Conservation (phyloP, 2,888 invertebrate genomes). For the Chrysodeixis includens region DNA sequence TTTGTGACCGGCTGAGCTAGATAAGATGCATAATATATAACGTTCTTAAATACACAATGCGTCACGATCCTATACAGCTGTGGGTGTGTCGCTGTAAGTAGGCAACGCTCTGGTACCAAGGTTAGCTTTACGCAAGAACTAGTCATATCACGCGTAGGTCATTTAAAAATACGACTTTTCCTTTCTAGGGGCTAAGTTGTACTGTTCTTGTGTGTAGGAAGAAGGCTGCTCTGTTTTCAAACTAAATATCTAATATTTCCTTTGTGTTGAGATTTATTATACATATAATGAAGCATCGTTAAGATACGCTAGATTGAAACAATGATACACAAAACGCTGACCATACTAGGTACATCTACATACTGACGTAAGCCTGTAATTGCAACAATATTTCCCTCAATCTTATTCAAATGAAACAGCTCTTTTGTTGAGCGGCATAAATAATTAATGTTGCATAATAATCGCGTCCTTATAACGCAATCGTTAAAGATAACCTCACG, state of each 20-base stretch:
- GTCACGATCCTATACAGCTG: constrained; percentile 50
- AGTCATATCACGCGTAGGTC: constrained; percentile 31
- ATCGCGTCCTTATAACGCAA: constrained; percentile 41
- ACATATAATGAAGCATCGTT: neutral
- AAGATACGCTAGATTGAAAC: neutral
- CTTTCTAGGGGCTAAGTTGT: constrained; percentile 12
- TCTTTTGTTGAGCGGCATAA: constrained; percentile 30
- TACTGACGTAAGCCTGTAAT: constrained; percentile 1
- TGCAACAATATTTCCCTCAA: constrained; percentile 38
- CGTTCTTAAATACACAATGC: constrained; percentile 25
- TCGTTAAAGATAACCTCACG: constrained; percentile 42
- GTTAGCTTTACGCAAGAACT: constrained; percentile 55
- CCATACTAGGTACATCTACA: neutral
- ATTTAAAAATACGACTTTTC: constrained; percentile 34
- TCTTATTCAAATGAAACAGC: constrained; percentile 28
- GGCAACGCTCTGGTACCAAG: constrained; percentile 50
- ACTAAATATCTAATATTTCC: neutral
- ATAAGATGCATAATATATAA: constrained; percentile 35
- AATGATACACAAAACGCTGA: neutral
- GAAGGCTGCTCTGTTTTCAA: neutral
- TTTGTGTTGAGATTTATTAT: too few species aligned
- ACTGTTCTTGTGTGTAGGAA: neutral
- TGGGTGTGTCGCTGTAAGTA: constrained; percentile 58
- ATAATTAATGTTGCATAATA: constrained; percentile 47
- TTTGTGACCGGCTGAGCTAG: constrained; percentile 34